Evolutionary conservation across 2,888 invertebrate genomes (phyloP).

Genomic region (Folsomia candida): DNA sequence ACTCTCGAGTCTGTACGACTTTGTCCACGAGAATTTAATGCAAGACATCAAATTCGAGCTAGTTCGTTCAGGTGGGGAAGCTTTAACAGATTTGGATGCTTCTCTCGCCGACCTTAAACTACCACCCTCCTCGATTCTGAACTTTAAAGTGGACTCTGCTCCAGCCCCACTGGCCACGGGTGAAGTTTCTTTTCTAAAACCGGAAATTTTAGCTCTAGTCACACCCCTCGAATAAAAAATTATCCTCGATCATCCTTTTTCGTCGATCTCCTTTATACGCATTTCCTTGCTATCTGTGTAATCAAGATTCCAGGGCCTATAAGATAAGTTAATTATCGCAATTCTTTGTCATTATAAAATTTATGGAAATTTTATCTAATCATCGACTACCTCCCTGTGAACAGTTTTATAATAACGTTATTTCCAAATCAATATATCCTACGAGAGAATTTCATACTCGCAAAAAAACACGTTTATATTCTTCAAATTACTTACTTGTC

Average conservation of each 20-base stretch:
- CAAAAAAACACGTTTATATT: too few species aligned
- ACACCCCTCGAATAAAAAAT: constrained; percentile 53
- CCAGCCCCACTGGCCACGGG: constrained; percentile 51
- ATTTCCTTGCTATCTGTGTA: not conserved
- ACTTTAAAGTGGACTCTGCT: constrained; percentile 67
- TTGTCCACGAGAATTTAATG: constrained; percentile 73
- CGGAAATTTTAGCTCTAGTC: constrained; percentile 71
- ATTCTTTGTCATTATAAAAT: too few species aligned
- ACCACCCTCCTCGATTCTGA: constrained; percentile 78
- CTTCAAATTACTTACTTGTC: too few species aligned
- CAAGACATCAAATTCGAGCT: constrained; percentile 53
- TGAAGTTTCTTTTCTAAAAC: constrained; percentile 65
- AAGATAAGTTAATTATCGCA: too few species aligned
- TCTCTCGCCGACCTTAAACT: constrained; percentile 74
- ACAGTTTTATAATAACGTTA: too few species aligned
- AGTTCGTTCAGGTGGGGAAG: constrained; percentile 44
- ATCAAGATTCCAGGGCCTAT: too few species aligned
- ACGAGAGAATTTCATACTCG: too few species aligned
- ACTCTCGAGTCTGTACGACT: constrained; percentile 69
- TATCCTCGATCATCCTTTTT: too few species aligned
- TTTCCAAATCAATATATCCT: too few species aligned
- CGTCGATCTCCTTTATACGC: not conserved
- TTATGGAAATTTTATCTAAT: too few species aligned
- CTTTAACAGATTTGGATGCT: constrained; percentile 65
- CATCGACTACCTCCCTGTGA: too few species aligned